Percentiles rank a stretch among this genome's conserved stretches.
phyloP scores from a whole-genome alignment of 2,888 invertebrate genomes.

The Ceramica pisi region DNA sequence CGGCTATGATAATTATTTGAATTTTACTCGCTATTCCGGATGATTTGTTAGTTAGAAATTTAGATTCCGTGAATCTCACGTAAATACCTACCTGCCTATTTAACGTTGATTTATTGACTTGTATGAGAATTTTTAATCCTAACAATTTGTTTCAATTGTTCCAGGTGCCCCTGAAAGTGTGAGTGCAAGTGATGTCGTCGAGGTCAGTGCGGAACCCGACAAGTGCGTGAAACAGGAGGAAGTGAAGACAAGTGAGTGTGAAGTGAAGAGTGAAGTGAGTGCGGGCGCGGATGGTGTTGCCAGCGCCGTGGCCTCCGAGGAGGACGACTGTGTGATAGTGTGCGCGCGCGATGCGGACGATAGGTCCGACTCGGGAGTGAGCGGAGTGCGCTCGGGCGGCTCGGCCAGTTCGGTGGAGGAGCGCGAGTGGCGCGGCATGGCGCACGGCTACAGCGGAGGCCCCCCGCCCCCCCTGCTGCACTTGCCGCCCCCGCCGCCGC shows the following conservation, averaged over 20 bases:
- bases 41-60: slow-evolving; percentile 29
- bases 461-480: slow-evolving; percentile 90
- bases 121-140: slow-evolving; percentile 3
- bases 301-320: slow-evolving; percentile 91
- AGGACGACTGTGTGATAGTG: slow-evolving; percentile 93
- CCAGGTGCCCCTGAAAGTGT: slow-evolving; percentile 86
- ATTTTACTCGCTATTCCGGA: slow-evolving; percentile 34
- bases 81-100: not conserved
- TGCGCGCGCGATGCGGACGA: slow-evolving; percentile 91
- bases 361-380: slow-evolving; percentile 93
- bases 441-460: slow-evolving; percentile 93
- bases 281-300: slow-evolving; percentile 88
- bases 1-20: slow-evolving; percentile 55
- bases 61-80: slow-evolving; percentile 14
- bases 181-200: slow-evolving; percentile 86
- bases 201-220: slow-evolving; percentile 84
- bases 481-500: slow-evolving; percentile 87
- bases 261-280: slow-evolving; percentile 88
- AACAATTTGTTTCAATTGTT: slow-evolving; percentile 76
- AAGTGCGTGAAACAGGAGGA: slow-evolving; percentile 87
- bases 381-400: slow-evolving; percentile 93
- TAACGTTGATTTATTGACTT: slow-evolving; percentile 1
- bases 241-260: slow-evolving; percentile 85
- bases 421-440: slow-evolving; percentile 94
- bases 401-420: slow-evolving; percentile 95